Evolutionary conservation across 2,888 invertebrate species (phyloP).

Genomic region (Patella ulyssiponensis): DNA sequence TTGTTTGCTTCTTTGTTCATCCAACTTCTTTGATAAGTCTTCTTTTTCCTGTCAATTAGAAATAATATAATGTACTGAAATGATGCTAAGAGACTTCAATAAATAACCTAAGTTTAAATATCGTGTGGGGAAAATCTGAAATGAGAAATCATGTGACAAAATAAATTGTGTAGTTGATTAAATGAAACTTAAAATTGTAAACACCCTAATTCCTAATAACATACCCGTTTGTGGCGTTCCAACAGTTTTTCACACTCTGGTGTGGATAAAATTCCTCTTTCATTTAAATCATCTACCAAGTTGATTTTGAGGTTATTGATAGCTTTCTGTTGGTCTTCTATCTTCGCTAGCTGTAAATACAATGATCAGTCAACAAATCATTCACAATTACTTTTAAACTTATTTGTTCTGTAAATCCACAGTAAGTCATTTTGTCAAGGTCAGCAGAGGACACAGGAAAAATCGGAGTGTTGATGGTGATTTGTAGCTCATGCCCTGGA

Average conservation of each 20-base stretch:
- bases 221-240: constrained; percentile 62
- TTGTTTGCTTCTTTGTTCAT: constrained; percentile 59
- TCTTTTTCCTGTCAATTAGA: constrained; percentile 60
- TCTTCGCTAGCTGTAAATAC: constrained; percentile 62
- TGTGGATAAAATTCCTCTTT: constrained; percentile 62
- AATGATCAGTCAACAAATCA: neutral
- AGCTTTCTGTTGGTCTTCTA: constrained; percentile 70
- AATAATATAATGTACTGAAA: neutral
- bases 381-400: too few relatives aligned
- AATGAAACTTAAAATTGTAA: constrained; percentile 7
- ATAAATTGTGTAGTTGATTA: neutral
- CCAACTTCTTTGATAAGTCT: constrained; percentile 59
- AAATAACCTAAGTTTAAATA: too few relatives aligned
- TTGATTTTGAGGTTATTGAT: constrained; percentile 68
- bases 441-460: too few relatives aligned
- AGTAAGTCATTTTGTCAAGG: too few relatives aligned
- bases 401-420: too few relatives aligned
- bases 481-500: too few relatives aligned
- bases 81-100: too few relatives aligned
- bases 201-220: neutral
- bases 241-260: constrained; percentile 66
- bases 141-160: too few relatives aligned
- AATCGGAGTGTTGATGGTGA: too few relatives aligned
- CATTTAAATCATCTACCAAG: constrained; percentile 69
- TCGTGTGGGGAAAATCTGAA: too few relatives aligned